Base-by-base conservation (phyloP, 2,113 vertebrate genomes). In the Hiodon alosoides region DNA sequence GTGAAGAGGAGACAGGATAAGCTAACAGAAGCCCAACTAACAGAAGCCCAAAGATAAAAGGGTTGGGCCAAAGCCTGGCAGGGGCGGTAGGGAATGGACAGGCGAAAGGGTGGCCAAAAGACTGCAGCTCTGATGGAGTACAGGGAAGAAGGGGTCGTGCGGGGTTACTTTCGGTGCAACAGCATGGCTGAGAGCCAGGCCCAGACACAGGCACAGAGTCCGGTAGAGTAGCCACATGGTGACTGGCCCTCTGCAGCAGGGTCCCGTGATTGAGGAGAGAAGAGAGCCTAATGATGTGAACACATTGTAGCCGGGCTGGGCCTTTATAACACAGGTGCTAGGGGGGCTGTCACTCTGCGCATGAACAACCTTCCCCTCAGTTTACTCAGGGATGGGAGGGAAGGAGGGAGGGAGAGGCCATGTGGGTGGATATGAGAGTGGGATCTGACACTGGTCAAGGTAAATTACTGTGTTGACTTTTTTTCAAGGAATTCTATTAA, bases 161-260 rank as follows among this genome's bases (percentile, higher is more conserved):
- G 31, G 31, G 31, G 31, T n/a, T 73, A 89, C 88, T 87, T 74
- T 90, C 89, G n/a, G 4, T 13, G 78, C 67, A 14, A 68, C 83
- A 58, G 72, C 72, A 5, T 71, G 72, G 75, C 77, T 61, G 17
- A 85, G 65, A 16, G 78, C 79, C 77, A 89, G 76, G 53, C 73
- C 79, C 78, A 83, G 72, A 60, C 78, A 79, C 68, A 90, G 73
- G 64, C 80, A 81, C 73, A 87, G 78, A 7, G 74, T 61, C 16
- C 77, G 74, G 46, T 74, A 2, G 50, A 89, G 81, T 74, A 85
- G 82, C 78, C 81, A 87, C 88, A 90, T 91, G 78, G n/a, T 75
- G 71, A 81, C 17, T 64, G 67, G 77, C 87, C 76, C 72, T 81
- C 77, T 77, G 79, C 73, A 64, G 77, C 75, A 69, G 76, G 65